Base-by-base conservation (phyloP, 2,797 vertebrate genomes). In the Setipinna tenuifilis region DNA sequence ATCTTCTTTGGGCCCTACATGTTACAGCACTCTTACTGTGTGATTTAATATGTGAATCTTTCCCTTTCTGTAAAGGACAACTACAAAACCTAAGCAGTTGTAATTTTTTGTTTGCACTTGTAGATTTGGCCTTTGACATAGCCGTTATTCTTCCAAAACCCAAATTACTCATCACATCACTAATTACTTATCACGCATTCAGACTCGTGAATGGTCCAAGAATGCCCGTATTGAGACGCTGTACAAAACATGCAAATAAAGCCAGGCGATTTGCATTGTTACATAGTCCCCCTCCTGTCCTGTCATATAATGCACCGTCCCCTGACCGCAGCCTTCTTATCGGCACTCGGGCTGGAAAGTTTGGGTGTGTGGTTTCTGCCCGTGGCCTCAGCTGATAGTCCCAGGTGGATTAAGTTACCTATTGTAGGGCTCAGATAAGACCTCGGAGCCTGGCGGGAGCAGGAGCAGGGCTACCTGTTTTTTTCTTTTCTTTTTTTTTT, bases 371-470 rank as follows among this genome's bases (percentile, higher is more conserved):
- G 71, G 71, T 78, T 78, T 78, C 31, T 78, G 71, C 17, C 17
- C 17, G 17, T 78, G 21, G 71, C 71, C 71, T 44, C 95, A 93
- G 86, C n/a, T 54, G 84, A 87, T 90, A 25, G 62, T 19, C 71
- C 35, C 71, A 9, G 71, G 25, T 41, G 71, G 71, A 78, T 78
- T 21, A 21, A 44, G 71, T 65, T 85, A 88, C 83, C 71, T 78
- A 44, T 75, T 75, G 71, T 78, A 21, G 31, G 19, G 19, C 71
- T 21, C 71, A 78, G 71, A 78, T 78, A 78, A 78, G 71, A 1
- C 71, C 17, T 9, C 31, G 3, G 35, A 21, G 17, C 31, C 65
- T 44, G 6, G 71, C 1, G 6, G 71, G 17, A 44, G 2, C 71
- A 78, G 10, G n/a, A n/a, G n/a, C n/a, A n/a, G n/a, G n/a, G 17